A percentile compares a stretch with the other conserved stretches of the same genome.
Evolutionary conservation across 2,797 vertebrate genomes (phyloP).

Genomic region (Anolis apletophallus): DNA sequence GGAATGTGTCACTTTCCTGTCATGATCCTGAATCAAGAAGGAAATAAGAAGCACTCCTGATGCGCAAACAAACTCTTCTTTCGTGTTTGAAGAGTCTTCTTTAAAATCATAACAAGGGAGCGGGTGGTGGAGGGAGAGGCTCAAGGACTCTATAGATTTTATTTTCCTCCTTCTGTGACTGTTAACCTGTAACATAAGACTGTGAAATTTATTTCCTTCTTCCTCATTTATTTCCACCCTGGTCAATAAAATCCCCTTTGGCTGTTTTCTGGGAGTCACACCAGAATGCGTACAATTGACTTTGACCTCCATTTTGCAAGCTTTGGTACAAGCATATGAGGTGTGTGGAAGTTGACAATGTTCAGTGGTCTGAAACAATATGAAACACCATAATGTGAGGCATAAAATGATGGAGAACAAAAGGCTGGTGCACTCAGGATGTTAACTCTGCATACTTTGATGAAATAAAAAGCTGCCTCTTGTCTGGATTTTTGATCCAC

Average conservation of each 20-base stretch:
- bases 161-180: constrained; percentile 40
- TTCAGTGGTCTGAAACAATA: neutral
- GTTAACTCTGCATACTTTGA: neutral
- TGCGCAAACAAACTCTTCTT: constrained; percentile 72
- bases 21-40: constrained; percentile 71
- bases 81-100: constrained; percentile 73
- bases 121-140: constrained; percentile 27
- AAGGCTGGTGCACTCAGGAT: neutral
- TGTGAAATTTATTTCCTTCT: constrained; percentile 48
- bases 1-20: constrained; percentile 72
- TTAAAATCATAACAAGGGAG: constrained; percentile 68
- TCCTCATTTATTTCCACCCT: constrained; percentile 48
- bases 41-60: constrained; percentile 74
- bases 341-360: neutral
- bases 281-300: constrained; percentile 19
- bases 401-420: neutral
- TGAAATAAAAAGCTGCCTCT: neutral
- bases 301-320: constrained; percentile 35
- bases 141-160: constrained; percentile 53
- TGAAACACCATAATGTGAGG: neutral
- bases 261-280: constrained; percentile 42
- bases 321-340: neutral
- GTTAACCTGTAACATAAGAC: constrained; percentile 43
- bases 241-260: constrained; percentile 53
- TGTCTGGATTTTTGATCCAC: neutral